A percentile compares a stretch with the other conserved stretches of the same genome.
Conservation (phyloP, 2,113 vertebrate species). For the Odocoileus virginianus region DNA sequence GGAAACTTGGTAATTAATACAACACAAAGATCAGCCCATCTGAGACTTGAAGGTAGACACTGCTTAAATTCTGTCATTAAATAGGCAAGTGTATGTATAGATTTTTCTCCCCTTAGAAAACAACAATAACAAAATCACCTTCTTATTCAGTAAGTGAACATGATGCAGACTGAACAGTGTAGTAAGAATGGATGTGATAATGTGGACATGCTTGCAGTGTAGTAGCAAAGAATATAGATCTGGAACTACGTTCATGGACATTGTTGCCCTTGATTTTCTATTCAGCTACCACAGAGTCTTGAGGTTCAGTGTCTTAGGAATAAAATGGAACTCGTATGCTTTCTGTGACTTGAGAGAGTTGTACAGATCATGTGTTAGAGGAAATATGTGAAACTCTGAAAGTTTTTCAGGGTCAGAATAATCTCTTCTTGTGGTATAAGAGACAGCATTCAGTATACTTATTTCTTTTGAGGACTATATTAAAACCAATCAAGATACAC, state of each 20-base stretch:
- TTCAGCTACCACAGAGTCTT: background rate
- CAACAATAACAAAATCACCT: background rate
- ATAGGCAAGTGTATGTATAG: background rate
- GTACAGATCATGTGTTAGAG: background rate
- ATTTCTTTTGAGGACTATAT: background rate
- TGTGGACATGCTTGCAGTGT: background rate
- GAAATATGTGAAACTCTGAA: background rate
- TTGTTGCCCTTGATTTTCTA: background rate
- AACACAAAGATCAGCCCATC: background rate
- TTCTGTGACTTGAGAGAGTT: background rate
- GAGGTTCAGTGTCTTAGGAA: background rate
- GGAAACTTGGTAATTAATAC: background rate
- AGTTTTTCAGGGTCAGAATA: background rate
- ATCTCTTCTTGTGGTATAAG: background rate
- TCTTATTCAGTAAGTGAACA: background rate
- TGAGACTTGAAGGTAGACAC: background rate
- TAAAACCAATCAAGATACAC: background rate
- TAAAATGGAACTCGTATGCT: background rate
- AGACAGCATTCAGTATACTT: background rate
- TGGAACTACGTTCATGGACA: rapidly evolving
- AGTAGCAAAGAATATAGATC: background rate
- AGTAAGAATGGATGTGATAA: background rate
- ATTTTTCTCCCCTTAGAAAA: background rate
- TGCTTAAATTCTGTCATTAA: background rate
- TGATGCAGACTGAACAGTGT: rapidly evolving